Conservation (phyloP, 1,140 invertebrate genomes). For the Cydia splendana region DNA sequence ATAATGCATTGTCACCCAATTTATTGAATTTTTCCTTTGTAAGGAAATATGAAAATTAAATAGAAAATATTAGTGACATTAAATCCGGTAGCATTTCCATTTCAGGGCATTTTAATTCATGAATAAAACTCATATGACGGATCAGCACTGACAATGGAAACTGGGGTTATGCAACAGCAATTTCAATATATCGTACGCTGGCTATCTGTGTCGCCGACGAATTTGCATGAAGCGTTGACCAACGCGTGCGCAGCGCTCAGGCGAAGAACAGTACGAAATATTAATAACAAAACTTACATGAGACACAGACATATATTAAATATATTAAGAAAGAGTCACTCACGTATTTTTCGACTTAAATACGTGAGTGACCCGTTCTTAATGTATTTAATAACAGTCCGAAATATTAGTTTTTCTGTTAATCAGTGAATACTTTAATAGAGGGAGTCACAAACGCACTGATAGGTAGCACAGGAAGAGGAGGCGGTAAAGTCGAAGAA, state of each 20-base stretch:
- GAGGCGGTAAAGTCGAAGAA: too few species aligned
- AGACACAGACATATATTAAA: too few species aligned
- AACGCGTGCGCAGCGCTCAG: constrained; percentile 40
- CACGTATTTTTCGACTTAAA: too few species aligned
- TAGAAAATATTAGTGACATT: too few species aligned
- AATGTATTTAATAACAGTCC: neutral
- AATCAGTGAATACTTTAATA: neutral
- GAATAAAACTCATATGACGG: neutral
- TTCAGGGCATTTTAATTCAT: neutral
- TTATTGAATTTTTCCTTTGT: too few species aligned
- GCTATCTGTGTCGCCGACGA: constrained; percentile 61
- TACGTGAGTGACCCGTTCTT: too few species aligned
- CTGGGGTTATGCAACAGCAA: constrained; percentile 51
- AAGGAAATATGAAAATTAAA: too few species aligned
- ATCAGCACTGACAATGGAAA: constrained; percentile 5
- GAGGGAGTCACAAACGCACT: neutral
- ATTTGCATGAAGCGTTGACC: constrained; percentile 67
- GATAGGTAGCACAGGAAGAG: too few species aligned
- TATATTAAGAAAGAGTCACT: too few species aligned
- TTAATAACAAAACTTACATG: too few species aligned
- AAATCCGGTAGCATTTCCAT: too few species aligned
- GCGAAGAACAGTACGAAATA: neutral
- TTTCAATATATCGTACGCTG: constrained; percentile 67
- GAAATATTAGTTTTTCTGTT: neutral
- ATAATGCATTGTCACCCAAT: too few species aligned